These are phyloP conservation scores for Eubasilissa splendida DNA, from an alignment of 2,888 invertebrate species.

Conservation along the genomic window DNA sequence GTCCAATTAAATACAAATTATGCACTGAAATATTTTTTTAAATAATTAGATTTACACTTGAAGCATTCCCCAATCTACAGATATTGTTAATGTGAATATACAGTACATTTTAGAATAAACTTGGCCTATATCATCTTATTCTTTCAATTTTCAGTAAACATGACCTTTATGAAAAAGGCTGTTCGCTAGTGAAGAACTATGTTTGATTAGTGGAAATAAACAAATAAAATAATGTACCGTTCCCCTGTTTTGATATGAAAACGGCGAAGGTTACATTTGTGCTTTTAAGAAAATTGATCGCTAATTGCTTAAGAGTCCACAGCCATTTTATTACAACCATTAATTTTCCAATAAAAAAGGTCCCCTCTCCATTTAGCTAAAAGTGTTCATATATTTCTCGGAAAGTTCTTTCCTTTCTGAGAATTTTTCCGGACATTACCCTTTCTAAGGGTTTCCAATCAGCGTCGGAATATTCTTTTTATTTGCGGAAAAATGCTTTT, in stretches of 20 bases:
- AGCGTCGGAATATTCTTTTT: conserved; percentile 14
- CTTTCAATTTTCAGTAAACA: too few species aligned
- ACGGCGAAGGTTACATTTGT: conserved; percentile 23
- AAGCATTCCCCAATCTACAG: too few species aligned
- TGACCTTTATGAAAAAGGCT: too few species aligned
- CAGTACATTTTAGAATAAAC: too few species aligned
- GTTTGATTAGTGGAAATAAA: too few species aligned
- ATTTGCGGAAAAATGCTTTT: not conserved
- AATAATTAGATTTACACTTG: too few species aligned
- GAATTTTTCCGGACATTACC: conserved; percentile 18
- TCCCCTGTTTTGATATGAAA: not conserved
- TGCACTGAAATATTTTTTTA: too few species aligned
- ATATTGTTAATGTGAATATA: too few species aligned
- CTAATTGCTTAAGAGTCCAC: conserved; percentile 42
- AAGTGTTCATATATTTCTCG: conserved; percentile 22
- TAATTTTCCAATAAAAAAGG: conserved; percentile 37
- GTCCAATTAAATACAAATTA: too few species aligned
- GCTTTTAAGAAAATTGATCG: conserved; percentile 46
- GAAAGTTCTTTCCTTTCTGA: conserved; percentile 6
- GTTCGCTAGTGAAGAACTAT: too few species aligned
- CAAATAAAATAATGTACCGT: not conserved
- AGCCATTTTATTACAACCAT: conserved; percentile 38
- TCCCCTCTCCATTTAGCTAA: not conserved
- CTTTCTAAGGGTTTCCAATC: conserved; percentile 23
- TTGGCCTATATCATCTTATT: too few species aligned